A percentile compares a stretch with the other conserved stretches of the same genome.
Evolutionary conservation across 2,888 invertebrate genomes (phyloP).

Genomic region (Agriopis aurantiaria): DNA sequence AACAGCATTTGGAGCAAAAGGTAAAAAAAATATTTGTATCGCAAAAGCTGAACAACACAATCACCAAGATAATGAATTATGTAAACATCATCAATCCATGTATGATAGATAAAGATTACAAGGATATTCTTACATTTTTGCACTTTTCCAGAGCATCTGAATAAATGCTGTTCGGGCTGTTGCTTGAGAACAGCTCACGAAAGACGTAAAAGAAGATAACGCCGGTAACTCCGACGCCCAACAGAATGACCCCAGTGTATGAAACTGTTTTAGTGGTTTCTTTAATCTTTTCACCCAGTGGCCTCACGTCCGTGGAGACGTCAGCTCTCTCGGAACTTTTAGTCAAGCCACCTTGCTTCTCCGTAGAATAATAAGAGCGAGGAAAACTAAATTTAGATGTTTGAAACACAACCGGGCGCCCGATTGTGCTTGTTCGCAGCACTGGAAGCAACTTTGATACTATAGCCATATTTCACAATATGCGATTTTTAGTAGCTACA

Average conservation of each 20-base stretch:
- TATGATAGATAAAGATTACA: conserved; percentile 31
- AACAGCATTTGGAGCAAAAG: background rate
- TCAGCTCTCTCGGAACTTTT: conserved; percentile 73
- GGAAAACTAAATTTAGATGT: conserved; percentile 56
- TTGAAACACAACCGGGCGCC: conserved; percentile 59
- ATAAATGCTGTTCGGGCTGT: conserved; percentile 95
- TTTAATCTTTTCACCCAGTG: conserved; percentile 92
- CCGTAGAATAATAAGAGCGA: conserved; percentile 63
- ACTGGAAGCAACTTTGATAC: conserved; percentile 74
- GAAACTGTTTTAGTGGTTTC: conserved; percentile 96
- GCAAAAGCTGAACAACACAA: background rate
- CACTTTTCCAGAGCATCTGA: conserved; percentile 92
- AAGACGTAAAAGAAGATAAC: conserved; percentile 94
- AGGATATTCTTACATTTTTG: conserved; percentile 80
- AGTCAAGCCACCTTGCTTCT: conserved; percentile 68
- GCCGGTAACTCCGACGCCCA: conserved; percentile 93
- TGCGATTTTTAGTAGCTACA: background rate
- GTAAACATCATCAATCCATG: conserved; percentile 40
- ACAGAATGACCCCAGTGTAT: conserved; percentile 93
- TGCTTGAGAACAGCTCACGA: conserved; percentile 94
- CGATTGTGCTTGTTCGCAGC: conserved; percentile 59
- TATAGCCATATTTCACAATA: conserved; percentile 64
- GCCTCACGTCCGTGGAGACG: conserved; percentile 87
- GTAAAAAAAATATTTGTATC: background rate
- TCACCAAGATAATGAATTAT: conserved; percentile 18